A percentile compares a stretch with the other conserved stretches of the same genome.
Evolutionary conservation across 2,113 vertebrate species (phyloP).

Genomic region (Porphyrio hochstetteri): DNA sequence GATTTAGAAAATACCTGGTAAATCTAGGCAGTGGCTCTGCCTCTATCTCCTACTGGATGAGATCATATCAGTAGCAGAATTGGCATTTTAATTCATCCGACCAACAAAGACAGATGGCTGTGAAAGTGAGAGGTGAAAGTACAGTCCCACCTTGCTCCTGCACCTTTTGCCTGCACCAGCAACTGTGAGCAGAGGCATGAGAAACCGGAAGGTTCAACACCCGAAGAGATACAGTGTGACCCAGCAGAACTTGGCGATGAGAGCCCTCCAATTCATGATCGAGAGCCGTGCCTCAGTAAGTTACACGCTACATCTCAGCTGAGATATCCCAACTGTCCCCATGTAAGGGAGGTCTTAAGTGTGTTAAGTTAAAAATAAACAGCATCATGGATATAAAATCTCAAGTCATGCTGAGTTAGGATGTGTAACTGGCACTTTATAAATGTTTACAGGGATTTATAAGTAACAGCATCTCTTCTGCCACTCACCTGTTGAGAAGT

Average conservation of each 20-base stretch:
- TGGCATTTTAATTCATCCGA: background rate
- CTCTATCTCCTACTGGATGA: accelerated
- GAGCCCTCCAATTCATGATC: background rate
- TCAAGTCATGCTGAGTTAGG: background rate
- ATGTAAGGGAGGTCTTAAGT: background rate
- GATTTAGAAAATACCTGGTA: background rate
- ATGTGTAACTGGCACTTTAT: background rate
- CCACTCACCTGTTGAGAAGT: background rate
- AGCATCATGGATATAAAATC: background rate
- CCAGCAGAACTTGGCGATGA: background rate
- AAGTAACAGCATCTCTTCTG: constrained; percentile 7
- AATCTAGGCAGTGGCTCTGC: background rate
- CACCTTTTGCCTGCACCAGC: background rate
- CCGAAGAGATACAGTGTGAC: background rate
- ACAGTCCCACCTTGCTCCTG: background rate
- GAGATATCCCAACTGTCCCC: accelerated
- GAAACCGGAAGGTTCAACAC: background rate
- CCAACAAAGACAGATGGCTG: background rate
- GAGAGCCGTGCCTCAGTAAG: background rate
- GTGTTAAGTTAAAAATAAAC: background rate
- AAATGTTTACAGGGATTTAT: background rate
- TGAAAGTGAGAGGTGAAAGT: background rate
- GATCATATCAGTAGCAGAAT: background rate
- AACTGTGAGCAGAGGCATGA: background rate
- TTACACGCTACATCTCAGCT: background rate